These are phyloP conservation scores for Poeciliopsis paucimaculata DNA, from an alignment of 2,797 vertebrate genomes.

Conservation along the genomic window DNA sequence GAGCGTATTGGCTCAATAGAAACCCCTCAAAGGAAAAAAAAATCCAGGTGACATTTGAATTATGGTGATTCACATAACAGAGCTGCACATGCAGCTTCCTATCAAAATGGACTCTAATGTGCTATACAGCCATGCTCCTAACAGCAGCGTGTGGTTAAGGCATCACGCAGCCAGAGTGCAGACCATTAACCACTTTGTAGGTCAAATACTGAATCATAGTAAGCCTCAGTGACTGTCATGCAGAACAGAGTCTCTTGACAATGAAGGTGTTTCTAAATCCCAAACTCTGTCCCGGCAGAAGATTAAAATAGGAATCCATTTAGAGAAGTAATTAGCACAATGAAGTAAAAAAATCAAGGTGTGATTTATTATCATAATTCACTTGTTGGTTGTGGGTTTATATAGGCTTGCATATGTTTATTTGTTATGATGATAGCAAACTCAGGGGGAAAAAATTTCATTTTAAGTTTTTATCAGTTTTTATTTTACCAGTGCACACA, in stretches of 20 bases:
- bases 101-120: conserved; percentile 32
- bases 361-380: no score
- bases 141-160: conserved; percentile 34
- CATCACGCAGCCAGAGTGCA: conserved; percentile 46
- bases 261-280: conserved; percentile 50
- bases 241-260: conserved; percentile 3
- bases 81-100: conserved; percentile 6
- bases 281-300: conserved; percentile 17
- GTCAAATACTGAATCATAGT: conserved; percentile 58
- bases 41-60: conserved; percentile 15
- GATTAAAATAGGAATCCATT: conserved; percentile 22
- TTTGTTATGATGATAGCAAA: not conserved
- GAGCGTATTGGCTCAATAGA: conserved; percentile 12
- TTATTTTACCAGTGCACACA: conserved; percentile 1
- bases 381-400: conserved; percentile 2
- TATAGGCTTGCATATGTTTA: not conserved
- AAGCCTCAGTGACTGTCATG: conserved; percentile 31
- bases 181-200: conserved; percentile 59
- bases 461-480: not conserved
- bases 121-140: conserved; percentile 42
- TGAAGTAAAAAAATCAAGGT: conserved; percentile 7
- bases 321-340: conserved; percentile 32
- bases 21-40: not conserved
- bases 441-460: conserved; percentile 4
- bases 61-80: conserved; percentile 1